These are phyloP conservation scores for Phylloscopus collybita DNA, from an alignment of 2,797 vertebrate species.

Conservation along the genomic window DNA sequence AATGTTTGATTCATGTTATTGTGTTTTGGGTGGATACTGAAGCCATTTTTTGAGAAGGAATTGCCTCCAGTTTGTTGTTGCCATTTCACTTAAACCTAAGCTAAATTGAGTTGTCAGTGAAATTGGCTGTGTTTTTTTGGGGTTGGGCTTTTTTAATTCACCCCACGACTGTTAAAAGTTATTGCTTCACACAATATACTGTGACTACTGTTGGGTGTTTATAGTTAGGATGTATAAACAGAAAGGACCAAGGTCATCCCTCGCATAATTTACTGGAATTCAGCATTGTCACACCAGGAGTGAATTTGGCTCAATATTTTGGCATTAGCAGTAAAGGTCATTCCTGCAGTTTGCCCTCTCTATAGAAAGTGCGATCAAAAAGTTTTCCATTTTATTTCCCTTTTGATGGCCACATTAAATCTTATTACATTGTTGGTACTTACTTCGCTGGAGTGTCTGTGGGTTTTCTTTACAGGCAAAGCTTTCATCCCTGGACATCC, in stretches of 20 bases:
- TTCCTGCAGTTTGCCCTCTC: slow-evolving; percentile 30
- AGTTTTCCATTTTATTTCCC: slow-evolving; percentile 64
- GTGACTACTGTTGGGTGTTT: not conserved
- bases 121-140: not conserved
- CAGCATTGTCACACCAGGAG: not conserved
- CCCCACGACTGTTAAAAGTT: not conserved
- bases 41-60: not conserved
- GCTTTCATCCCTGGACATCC: slow-evolving; percentile 42
- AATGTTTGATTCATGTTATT: not conserved
- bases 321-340: slow-evolving; percentile 43
- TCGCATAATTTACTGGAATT: not conserved
- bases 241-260: not conserved
- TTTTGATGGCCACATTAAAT: slow-evolving; percentile 67
- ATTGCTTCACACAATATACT: not conserved
- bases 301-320: slow-evolving; percentile 43
- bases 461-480: slow-evolving; percentile 64
- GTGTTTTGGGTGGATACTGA: not conserved
- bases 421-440: slow-evolving; percentile 59
- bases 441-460: slow-evolving; percentile 33
- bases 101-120: slow-evolving; percentile 20
- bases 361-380: slow-evolving; percentile 50
- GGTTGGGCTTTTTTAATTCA: not conserved
- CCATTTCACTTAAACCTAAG: slow-evolving; percentile 18
- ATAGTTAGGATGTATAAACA: not conserved
- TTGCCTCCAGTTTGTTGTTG: not conserved